Evolutionary conservation across 2,113 vertebrate species (phyloP).

Genomic region (Seriola dumerili): DNA sequence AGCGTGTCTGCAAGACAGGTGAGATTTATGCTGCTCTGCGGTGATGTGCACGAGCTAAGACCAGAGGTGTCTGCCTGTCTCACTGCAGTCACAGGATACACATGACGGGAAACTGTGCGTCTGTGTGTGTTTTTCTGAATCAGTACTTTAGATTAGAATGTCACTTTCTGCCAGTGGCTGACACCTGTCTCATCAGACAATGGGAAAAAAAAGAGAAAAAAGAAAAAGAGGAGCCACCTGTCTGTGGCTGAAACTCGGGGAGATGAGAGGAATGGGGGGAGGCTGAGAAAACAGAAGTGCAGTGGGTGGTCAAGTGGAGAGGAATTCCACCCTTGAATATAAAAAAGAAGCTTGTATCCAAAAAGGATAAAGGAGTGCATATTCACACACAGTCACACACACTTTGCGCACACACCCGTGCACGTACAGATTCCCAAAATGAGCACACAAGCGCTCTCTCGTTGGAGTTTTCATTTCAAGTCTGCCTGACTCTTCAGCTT

Average conservation of each 20-base stretch:
- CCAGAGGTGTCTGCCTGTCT: conserved; percentile 33
- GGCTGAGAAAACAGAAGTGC: conserved; percentile 51
- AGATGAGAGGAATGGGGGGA: conserved; percentile 49
- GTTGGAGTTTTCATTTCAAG: conserved; percentile 78
- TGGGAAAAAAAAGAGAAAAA: conserved; percentile 36
- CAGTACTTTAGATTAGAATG: conserved; percentile 82
- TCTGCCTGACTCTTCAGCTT: conserved; percentile 75
- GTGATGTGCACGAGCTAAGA: conserved; percentile 41
- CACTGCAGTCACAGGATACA: conserved; percentile 43
- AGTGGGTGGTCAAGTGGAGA: conserved; percentile 61
- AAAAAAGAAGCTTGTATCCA: conserved; percentile 64
- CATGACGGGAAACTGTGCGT: conserved; percentile 25
- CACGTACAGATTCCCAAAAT: conserved; percentile 46
- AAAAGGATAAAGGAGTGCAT: conserved; percentile 64
- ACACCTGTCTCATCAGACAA: conserved; percentile 75
- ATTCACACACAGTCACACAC: conserved; percentile 40
- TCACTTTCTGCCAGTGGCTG: conserved; percentile 77
- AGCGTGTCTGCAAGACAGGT: conserved; percentile 33
- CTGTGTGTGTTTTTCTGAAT: conserved; percentile 57
- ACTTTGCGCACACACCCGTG: conserved; percentile 23
- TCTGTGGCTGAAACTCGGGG: conserved; percentile 43
- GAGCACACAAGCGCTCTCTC: conserved; percentile 57
- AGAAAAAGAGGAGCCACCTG: conserved; percentile 46
- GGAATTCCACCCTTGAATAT: conserved; percentile 67
- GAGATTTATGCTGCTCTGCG: conserved; percentile 33